Percentiles rank a stretch among this genome's conserved stretches.
phyloP scores from a whole-genome alignment of 2,888 invertebrate genomes.

The Callinectes sapidus region DNA sequence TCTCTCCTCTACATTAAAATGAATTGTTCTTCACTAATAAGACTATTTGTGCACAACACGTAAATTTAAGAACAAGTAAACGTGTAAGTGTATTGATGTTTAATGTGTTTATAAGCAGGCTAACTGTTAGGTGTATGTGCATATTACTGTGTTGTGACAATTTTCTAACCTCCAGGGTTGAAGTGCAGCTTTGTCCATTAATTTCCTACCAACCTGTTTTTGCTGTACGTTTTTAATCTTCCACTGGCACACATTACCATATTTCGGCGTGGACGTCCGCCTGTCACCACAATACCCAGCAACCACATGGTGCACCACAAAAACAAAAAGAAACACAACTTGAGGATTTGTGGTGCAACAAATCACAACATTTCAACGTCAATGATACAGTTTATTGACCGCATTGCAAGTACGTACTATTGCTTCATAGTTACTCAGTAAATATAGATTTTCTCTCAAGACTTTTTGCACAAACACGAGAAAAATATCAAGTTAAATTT shows the following conservation, averaged over 20 bases:
- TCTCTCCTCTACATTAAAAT: background rate
- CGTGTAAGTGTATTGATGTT: background rate
- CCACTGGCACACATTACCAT: background rate
- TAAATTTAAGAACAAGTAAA: background rate
- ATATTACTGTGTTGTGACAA: background rate
- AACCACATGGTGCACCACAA: background rate
- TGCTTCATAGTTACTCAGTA: background rate
- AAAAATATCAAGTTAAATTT: background rate
- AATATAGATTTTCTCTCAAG: background rate
- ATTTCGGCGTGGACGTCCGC: background rate
- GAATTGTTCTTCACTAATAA: no score
- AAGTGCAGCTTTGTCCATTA: background rate
- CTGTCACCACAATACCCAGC: background rate
- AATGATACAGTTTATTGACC: background rate
- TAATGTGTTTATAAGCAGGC: background rate
- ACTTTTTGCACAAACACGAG: background rate
- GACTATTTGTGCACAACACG: no score
- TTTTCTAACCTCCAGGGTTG: background rate
- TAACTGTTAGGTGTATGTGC: background rate
- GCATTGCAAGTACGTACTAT: background rate
- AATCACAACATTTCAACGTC: background rate
- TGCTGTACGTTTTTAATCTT: background rate
- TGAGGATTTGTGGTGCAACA: background rate
- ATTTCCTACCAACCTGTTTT: conserved; percentile 30
- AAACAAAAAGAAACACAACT: background rate